A percentile compares a stretch with the other conserved stretches of the same genome.
These are phyloP conservation scores for Eulemur albifrons DNA, from an alignment of 2,797 vertebrate species.

Conservation along the genomic window DNA sequence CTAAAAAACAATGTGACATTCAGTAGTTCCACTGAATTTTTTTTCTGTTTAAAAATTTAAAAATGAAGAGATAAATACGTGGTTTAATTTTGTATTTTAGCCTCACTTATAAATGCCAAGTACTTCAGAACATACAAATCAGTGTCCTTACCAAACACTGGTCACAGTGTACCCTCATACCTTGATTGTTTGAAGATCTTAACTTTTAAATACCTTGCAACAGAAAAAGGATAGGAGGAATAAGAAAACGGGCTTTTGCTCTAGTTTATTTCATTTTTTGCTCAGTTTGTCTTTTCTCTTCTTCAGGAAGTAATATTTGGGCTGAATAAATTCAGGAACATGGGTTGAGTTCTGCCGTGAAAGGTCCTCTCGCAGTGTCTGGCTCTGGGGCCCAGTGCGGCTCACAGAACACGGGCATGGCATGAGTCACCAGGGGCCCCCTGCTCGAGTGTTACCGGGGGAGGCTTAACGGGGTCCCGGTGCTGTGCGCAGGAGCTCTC, in stretches of 20 bases:
- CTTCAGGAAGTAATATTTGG: not conserved
- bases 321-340: not conserved
- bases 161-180: rapidly evolving
- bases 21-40: not conserved
- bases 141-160: not conserved
- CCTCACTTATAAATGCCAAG: not conserved
- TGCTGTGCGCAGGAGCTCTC: not conserved
- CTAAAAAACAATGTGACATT: not conserved
- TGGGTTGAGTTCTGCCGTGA: not conserved
- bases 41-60: conserved; percentile 16
- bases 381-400: not conserved
- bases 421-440: not conserved
- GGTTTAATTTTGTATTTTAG: not conserved
- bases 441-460: not conserved
- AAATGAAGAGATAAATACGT: not conserved
- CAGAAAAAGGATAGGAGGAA: not conserved
- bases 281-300: not conserved
- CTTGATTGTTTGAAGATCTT: not conserved
- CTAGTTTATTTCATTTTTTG: not conserved
- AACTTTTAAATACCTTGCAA: not conserved
- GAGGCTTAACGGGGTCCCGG: not conserved
- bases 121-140: not conserved
- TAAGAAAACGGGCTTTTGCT: not conserved
- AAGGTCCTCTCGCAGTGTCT: not conserved
- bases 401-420: not conserved